Evolutionary conservation across 2,888 invertebrate genomes (phyloP), one percentile per base, ranked within the genome.

Genomic region (Drosophila melanosoma): DNA sequence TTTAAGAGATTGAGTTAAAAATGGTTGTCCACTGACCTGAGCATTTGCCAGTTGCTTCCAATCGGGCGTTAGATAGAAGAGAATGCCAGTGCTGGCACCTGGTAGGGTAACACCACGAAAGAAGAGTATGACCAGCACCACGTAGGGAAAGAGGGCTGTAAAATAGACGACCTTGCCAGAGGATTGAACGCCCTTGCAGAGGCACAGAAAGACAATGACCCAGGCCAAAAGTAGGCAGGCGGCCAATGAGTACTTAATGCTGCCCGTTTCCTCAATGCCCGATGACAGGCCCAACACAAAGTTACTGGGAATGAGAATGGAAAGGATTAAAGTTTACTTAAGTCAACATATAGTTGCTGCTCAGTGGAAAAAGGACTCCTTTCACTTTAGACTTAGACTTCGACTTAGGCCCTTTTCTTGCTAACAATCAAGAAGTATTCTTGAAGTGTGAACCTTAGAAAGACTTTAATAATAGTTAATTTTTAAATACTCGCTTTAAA

Each of bases 111-210:
- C 95, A 0, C 97, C 97, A 3, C 97, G 95, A 73, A 96, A 94
- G 86, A 97, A 96, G 64, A 97, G 93, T 83, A 97, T 95, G 29
- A 96, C 95, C 85, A 96, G 92, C 26, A 96, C 96, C 57, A 96
- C 95, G 90, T 96, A 96, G 6, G 96, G 96, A 83, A 96, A 96
- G 17, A 96, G 94, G 20, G 96, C 96, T 32, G 96, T 96, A 87
- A 96, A 96, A 90, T 96, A 96, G 26, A 96, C 96, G 64, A 96
- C 96, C 94, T 97, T 97, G 83, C 97, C 97, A 26, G 96, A 96
- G 70, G 96, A 96, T 92, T 96, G 96, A 15, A 97, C 96, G 36
- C 96, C 96, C 93, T 96, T 96, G 93, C 96, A 96, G 49, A 97
- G 94, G 86, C 96, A 96, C 52, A 96, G 94, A 89, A 96, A 96